Evolutionary conservation across 2,888 invertebrate genomes (phyloP), one percentile per base, ranked within the genome.

Genomic region (Limnephilus auricula): DNA sequence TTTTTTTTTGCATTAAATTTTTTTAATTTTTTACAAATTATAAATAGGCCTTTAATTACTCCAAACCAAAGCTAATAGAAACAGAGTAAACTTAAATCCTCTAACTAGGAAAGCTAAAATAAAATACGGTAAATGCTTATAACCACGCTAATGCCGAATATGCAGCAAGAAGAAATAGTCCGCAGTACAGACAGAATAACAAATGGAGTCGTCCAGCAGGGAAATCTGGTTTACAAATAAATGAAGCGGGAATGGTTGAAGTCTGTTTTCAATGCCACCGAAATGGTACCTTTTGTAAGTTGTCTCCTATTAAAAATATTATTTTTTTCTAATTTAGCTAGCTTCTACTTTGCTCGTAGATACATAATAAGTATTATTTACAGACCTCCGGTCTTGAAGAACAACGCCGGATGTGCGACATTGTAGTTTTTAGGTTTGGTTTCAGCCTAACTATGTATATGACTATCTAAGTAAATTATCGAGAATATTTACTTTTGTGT

Each of bases 171-270:
- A 83, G 37, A 83, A 83, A 34, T 83, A 25, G 37, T 32, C 83
- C 83, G 85, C 25, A 30, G 18, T 90, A 90, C 80, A 89, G 87
- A 89, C 50, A 31, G 91, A 89, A 91, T 90, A 90, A 82, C 82
- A 90, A 91, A 91, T 90, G 85, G n/a, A 82, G 65, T 50, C 79
- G 50, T 65, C 45, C 31, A 50, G 78, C 90, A 87, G 87, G 85
- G 91, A 91, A 90, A 91, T 91, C 91, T 86, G 89, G 90, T 91
- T 91, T 87, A 91, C 90, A 91, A 87, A 91, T 87, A 91, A 91
- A 91, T 91, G 91, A 78, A 91, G 87, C 85, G 87, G 45, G 87
- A 91, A 91, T 90, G 87, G 87, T 87, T 91, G 87, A 90, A 90
- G 50, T 79, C 87, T 80, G 32, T 86, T 90, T 89, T 91, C 87